Conservation (phyloP, 2,888 invertebrate genomes). For the Cactoblastis cactorum region DNA sequence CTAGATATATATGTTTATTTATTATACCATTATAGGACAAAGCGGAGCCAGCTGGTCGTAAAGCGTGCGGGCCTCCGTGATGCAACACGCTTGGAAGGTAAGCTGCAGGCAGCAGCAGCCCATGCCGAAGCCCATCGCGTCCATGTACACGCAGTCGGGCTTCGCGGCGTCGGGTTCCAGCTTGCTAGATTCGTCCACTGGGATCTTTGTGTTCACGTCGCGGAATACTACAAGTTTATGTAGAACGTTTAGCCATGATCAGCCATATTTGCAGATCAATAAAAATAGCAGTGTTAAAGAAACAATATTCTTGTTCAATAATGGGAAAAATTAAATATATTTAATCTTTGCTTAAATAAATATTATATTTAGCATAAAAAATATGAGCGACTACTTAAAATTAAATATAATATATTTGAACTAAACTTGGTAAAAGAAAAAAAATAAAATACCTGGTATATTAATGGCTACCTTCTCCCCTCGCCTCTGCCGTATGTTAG, state of each 20-base stretch:
- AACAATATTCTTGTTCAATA: too few species aligned
- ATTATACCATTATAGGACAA: conserved; percentile 96
- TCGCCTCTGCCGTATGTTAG: conserved; percentile 94
- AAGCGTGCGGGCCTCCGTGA: conserved; percentile 95
- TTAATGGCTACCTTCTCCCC: conserved; percentile 98
- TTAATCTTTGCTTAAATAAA: too few species aligned
- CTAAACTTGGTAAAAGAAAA: background rate
- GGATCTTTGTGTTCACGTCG: conserved; percentile 91
- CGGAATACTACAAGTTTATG: conserved; percentile 89
- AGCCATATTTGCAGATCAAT: too few species aligned
- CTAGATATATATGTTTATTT: too few species aligned
- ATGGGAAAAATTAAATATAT: too few species aligned
- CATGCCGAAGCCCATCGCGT: conserved; percentile 99
- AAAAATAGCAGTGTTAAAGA: too few species aligned
- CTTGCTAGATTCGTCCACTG: conserved; percentile 87
- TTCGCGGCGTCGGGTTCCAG: conserved; percentile 82
- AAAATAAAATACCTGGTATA: conserved; percentile 87
- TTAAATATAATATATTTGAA: background rate
- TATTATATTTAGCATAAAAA: too few species aligned
- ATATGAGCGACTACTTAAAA: too few species aligned
- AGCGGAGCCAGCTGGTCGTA: conserved; percentile 98
- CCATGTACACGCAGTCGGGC: conserved; percentile 97
- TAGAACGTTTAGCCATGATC: too few species aligned
- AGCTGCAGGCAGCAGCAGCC: conserved; percentile 98
- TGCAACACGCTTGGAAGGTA: conserved; percentile 98